Evolutionary conservation across 2,888 invertebrate genomes (phyloP), one percentile per base, ranked within the genome.

Genomic region (Idaea biselata): DNA sequence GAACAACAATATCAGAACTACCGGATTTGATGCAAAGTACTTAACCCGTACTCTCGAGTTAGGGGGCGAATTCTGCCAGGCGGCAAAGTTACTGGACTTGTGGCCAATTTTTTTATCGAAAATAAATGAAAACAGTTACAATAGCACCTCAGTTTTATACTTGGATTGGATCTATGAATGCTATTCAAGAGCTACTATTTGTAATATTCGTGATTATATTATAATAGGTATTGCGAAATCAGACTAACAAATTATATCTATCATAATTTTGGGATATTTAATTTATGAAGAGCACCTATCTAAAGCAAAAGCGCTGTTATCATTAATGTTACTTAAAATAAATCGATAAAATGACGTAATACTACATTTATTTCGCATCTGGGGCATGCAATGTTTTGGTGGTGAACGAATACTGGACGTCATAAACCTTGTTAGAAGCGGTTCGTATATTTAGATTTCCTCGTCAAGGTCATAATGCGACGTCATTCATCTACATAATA

Each of bases 371-470:
- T 56, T 60, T 32, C 59, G 54, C 64, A 63, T 61, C 64, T 64
- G 61, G 64, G 33, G 25, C 63, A 63, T 63, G 62, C 62, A 60
- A 58, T 65, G 66, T 62, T 74, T 70, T 68, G 68, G 67, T 65
- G 69, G 56, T 56, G 64, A 66, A 71, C 69, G 68, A 66, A 67
- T 65, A 69, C 18, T 56, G 64, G 65, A 71, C 69, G 68, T 64
- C 68, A 65, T 68, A 69, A 60, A 66, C 66, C 66, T 73, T 70
- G 73, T 75, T 75, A 66, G 71, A 76, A 71, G 66, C 69, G 71
- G 65, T 63, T 68, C 61, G 69, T 79, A 78, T 74, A 75, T 76
- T 75, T 75, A 75, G 73, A 63, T 61, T 66, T 59, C 66, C 70
- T 67, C 66, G 55, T 58, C 68, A 70, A 69, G 70, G 67, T 69